A percentile compares a stretch with the other conserved stretches of the same genome.
Evolutionary conservation across 2,113 vertebrate species (phyloP).

Genomic region (Tauraco erythrolophus): DNA sequence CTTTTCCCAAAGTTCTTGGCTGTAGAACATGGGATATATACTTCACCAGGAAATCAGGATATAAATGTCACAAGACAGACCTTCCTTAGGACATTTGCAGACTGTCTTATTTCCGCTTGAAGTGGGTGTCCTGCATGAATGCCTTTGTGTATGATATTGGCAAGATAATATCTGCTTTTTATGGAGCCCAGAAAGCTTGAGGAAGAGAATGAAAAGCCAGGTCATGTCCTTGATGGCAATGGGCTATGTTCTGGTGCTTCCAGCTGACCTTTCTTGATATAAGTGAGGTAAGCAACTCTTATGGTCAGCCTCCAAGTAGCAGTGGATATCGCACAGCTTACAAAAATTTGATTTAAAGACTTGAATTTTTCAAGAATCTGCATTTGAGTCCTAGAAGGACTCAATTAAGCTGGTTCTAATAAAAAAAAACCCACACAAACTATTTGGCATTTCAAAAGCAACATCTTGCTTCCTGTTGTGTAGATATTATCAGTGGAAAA

Average conservation of each 20-base stretch:
- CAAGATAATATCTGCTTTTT: background rate
- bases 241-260: background rate
- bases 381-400: background rate
- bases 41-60: background rate
- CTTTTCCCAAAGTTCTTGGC: background rate
- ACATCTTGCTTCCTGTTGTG: background rate
- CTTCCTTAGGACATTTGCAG: background rate
- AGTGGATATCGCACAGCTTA: background rate
- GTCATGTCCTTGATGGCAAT: background rate
- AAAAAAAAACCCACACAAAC: background rate
- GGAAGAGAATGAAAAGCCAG: background rate
- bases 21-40: background rate
- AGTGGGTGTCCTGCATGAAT: background rate
- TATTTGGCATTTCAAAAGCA: constrained; percentile 24
- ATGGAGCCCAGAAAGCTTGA: background rate
- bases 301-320: background rate
- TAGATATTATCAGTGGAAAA: background rate
- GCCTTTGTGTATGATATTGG: background rate
- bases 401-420: background rate
- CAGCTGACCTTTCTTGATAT: background rate
- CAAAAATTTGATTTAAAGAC: background rate
- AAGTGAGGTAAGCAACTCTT: background rate
- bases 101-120: background rate
- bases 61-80: background rate
- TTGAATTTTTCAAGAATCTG: background rate